Conservation (phyloP, 2,113 vertebrate species). For the Zosterops pallidus region DNA sequence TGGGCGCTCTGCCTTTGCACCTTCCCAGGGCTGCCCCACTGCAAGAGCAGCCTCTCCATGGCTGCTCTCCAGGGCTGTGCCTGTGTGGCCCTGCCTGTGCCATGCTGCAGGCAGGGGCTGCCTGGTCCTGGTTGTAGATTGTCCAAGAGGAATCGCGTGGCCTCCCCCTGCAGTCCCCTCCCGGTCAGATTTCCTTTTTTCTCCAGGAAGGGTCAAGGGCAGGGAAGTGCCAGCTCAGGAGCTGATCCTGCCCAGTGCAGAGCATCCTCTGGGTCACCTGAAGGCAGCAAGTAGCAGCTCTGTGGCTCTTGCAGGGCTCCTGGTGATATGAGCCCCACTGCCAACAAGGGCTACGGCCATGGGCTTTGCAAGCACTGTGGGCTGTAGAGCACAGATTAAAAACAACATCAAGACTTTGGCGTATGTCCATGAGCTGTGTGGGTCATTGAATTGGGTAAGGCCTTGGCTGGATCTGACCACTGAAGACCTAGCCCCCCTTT, state of each 20-base stretch:
- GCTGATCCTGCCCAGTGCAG: background rate
- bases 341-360: accelerated
- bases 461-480: no score
- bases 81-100: background rate
- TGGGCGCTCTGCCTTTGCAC: background rate
- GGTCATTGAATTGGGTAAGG: no score
- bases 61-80: background rate
- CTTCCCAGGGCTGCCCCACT: background rate
- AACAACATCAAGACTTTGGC: no score
- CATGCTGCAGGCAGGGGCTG: background rate
- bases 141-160: accelerated
- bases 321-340: accelerated
- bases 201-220: background rate
- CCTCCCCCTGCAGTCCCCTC: background rate
- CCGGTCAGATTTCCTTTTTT: background rate
- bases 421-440: no score
- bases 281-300: background rate
- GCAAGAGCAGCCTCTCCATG: background rate
- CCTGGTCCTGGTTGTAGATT: accelerated
- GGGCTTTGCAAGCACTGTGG: background rate
- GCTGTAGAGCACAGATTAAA: background rate
- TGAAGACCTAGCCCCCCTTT: no score
- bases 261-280: background rate
- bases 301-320: background rate
- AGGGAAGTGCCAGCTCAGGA: background rate